Base-by-base conservation (phyloP, 1,140 invertebrate genomes). In the Galleria mellonella region DNA sequence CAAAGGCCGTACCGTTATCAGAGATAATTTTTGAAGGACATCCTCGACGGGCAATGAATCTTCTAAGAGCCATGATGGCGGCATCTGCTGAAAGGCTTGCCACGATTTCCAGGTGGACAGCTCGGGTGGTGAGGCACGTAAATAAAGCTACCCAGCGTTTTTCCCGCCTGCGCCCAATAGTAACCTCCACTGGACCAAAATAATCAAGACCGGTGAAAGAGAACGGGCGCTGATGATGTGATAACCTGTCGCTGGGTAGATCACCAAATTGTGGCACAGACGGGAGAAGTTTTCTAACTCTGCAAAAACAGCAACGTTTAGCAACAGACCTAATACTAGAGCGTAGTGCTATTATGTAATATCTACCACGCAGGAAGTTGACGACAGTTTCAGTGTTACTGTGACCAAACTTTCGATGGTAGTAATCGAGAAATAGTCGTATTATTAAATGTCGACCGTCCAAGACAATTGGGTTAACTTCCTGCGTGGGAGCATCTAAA, bases 181-280 rank as follows among this genome's bases (percentile, higher is more conserved):
- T 13, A 1, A 40, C 37, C n/a, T 13, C 35, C 0, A 32, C n/a
- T 8, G 29, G 15, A n/a, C n/a, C n/a, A n/a, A n/a, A n/a, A n/a
- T n/a, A n/a, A n/a, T n/a, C n/a, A n/a, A n/a, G n/a, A n/a, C n/a
- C n/a, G n/a, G n/a, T n/a, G n/a, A n/a, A n/a, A n/a, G n/a, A n/a
- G n/a, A n/a, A n/a, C n/a, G n/a, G 32, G 2, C 47, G 17, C 3
- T 17, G 40, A 32, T 49, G 47, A 31, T 49, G 47, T 0, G 39
- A 31, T n/a, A 48, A 13, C 10, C 47, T 28, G 8, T 33, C 17
- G 1, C n/a, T 23, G n/a, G 47, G 47, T 6, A 49, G 33, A 35
- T 43, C 12, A 12, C 47, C 47, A 13, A 64, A 65, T 2, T 43
- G 9, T 11, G 62, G n/a, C n/a, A n/a, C n/a, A n/a, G n/a, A n/a